These are phyloP conservation scores for Petrocephalus microphthalmus DNA, from an alignment of 2,113 vertebrate species.

Conservation along the genomic window DNA sequence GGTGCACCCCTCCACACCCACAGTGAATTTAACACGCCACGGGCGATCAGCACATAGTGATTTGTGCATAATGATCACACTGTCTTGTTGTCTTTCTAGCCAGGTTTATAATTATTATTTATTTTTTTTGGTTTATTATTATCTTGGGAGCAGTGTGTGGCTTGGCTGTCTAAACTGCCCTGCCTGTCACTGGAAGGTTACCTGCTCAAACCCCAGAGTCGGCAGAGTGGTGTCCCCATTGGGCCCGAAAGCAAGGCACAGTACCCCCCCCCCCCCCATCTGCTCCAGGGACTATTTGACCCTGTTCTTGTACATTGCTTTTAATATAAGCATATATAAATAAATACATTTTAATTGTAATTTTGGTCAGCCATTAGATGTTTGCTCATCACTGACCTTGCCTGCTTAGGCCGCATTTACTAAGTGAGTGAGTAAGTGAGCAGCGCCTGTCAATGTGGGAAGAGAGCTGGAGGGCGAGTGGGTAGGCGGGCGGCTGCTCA, in stretches of 20 bases:
- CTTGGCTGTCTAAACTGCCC: neutral
- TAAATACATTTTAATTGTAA: neutral
- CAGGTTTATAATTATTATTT: too few relatives aligned
- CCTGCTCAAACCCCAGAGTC: neutral
- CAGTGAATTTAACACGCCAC: neutral
- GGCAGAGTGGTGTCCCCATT: neutral
- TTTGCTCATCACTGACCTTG: neutral
- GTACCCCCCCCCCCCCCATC: neutral
- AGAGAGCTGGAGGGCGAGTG: neutral
- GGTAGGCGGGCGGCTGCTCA: slow-evolving; percentile 48
- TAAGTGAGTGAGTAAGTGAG: neutral
- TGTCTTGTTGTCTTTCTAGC: too few relatives aligned
- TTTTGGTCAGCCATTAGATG: neutral
- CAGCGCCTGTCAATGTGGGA: neutral
- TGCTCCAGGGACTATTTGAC: neutral
- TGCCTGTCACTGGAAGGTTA: neutral
- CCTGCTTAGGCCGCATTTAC: neutral
- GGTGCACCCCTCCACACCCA: neutral
- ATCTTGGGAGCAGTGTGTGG: neutral
- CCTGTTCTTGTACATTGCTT: too few relatives aligned
- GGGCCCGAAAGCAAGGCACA: neutral
- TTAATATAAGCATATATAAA: neutral
- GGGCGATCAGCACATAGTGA: neutral
- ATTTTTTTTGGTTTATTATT: neutral
- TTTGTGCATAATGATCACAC: neutral